phyloP scores from a whole-genome alignment of 2,113 vertebrate species.

The Alces alces region DNA sequence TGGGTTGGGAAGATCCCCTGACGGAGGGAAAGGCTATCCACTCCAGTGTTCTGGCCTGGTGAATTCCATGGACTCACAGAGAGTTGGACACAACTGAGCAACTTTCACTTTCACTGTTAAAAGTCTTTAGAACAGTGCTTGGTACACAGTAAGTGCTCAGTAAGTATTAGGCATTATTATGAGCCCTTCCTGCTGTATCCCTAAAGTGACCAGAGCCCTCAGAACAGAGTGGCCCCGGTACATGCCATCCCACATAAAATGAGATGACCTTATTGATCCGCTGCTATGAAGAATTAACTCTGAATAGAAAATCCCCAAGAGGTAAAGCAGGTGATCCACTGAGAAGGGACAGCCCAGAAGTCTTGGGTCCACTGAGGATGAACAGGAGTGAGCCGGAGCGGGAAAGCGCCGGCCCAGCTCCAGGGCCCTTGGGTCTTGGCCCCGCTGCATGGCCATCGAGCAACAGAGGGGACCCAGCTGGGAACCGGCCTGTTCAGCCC shows the following conservation, averaged over 20 bases:
- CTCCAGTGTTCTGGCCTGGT: background rate
- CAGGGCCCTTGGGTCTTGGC: background rate
- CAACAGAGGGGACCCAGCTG: background rate
- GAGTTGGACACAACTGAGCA: background rate
- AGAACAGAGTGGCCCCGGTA: background rate
- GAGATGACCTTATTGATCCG: background rate
- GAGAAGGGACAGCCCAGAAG: background rate
- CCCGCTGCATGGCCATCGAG: background rate
- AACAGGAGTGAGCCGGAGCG: fast-evolving
- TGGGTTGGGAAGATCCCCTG: background rate
- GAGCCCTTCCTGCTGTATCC: background rate
- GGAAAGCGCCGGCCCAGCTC: too few relatives aligned
- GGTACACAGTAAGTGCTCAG: background rate
- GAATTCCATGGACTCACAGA: background rate
- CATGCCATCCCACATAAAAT: fast-evolving
- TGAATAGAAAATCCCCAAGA: background rate
- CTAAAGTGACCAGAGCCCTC: background rate
- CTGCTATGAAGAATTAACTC: background rate
- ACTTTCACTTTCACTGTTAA: background rate
- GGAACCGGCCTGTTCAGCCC: background rate
- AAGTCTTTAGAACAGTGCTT: background rate
- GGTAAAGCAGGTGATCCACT: background rate
- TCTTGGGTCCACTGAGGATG: too few relatives aligned
- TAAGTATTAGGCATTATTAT: background rate
- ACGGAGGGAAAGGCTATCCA: background rate